Percentiles rank a stretch among this genome's conserved stretches.
These are phyloP conservation scores for Eptesicus fuscus DNA, from an alignment of 2,113 vertebrate species.

Conservation along the genomic window DNA sequence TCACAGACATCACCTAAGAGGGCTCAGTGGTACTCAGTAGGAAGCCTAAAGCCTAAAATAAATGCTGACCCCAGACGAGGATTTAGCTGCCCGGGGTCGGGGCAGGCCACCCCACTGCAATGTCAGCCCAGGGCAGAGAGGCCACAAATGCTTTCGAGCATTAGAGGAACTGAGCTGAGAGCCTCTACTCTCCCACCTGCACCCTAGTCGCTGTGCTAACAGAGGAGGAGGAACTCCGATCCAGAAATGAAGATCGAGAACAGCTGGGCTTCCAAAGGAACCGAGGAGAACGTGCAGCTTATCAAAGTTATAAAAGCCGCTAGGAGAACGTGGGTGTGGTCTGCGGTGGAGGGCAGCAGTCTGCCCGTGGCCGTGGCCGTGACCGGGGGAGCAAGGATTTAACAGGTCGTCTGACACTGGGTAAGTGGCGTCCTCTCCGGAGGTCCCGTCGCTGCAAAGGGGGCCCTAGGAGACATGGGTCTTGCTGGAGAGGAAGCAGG, in stretches of 20 bases:
- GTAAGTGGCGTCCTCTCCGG: too few species aligned
- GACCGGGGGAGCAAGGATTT: rapidly evolving
- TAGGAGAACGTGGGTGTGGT: background rate
- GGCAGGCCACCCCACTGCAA: background rate
- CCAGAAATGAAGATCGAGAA: background rate
- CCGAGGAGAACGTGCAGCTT: rapidly evolving
- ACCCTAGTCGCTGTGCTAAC: rapidly evolving
- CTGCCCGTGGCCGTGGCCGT: too few species aligned
- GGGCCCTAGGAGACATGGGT: background rate
- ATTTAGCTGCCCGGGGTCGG: background rate
- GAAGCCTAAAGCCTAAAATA: background rate
- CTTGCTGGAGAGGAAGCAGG: background rate
- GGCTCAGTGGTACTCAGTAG: background rate
- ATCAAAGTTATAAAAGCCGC: background rate
- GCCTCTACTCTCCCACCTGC: rapidly evolving
- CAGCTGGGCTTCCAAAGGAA: background rate
- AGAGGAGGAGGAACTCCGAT: background rate
- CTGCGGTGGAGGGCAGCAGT: rapidly evolving
- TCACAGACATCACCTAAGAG: too few species aligned
- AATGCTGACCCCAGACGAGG: background rate
- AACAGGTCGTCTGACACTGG: background rate
- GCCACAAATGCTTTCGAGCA: background rate
- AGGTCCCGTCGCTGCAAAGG: background rate
- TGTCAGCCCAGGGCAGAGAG: background rate
- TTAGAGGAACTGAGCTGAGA: background rate